Evolutionary conservation across 2,888 invertebrate genomes (phyloP).

Genomic region (Linyphia triangularis): DNA sequence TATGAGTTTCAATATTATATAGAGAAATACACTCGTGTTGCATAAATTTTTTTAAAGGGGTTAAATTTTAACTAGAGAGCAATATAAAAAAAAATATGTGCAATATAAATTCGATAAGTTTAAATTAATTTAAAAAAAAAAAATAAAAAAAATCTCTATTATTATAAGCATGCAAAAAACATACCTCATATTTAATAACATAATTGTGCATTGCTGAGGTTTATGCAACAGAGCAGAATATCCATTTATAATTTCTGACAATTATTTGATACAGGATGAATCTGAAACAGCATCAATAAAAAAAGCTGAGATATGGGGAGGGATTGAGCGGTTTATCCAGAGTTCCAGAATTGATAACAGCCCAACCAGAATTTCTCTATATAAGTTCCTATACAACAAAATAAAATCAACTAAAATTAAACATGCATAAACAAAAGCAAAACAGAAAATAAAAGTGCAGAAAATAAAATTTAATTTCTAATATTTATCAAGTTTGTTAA

Average conservation of each 20-base stretch:
- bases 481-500: background rate
- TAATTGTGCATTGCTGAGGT: conserved; percentile 12
- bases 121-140: conserved; percentile 3
- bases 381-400: conserved; percentile 62
- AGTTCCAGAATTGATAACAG: conserved; percentile 41
- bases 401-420: conserved; percentile 63
- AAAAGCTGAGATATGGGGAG: conserved; percentile 37
- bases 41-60: too few species aligned
- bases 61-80: too few species aligned
- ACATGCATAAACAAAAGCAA: conserved; percentile 61
- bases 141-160: too few species aligned
- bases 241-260: conserved; percentile 51
- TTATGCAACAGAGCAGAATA: conserved; percentile 36
- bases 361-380: conserved; percentile 48
- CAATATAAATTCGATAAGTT: background rate
- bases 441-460: conserved; percentile 38
- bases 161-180: conserved; percentile 54
- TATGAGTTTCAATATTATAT: too few species aligned
- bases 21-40: too few species aligned
- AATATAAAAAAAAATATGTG: background rate
- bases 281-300: conserved; percentile 49
- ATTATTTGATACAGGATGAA: conserved; percentile 26
- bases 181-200: conserved; percentile 48
- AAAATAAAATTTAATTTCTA: conserved; percentile 8
- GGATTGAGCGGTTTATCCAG: conserved; percentile 44